Percentiles rank a stretch among this genome's conserved stretches.
Conservation (phyloP, 92 coral and sea anemone genomes). For the Zoanthus sansibaricus region DNA sequence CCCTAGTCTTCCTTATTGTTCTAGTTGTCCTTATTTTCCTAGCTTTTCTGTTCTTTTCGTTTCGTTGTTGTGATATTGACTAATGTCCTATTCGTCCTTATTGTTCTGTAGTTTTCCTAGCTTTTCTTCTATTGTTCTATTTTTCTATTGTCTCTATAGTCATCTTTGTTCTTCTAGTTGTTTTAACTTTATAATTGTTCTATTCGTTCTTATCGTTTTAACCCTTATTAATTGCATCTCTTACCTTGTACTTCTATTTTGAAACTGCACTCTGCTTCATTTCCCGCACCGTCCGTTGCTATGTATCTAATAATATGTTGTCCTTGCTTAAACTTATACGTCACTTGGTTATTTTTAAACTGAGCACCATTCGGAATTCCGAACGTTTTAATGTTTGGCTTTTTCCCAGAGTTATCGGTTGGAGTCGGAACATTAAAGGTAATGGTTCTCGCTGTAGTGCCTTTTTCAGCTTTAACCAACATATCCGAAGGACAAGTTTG, state of each 20-base stretch:
- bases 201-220: too few relatives aligned
- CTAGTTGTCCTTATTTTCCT: too few relatives aligned
- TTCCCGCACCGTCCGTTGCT: constrained; percentile 63
- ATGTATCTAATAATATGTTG: constrained; percentile 59
- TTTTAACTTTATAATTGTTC: too few relatives aligned
- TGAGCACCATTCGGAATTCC: constrained; percentile 62
- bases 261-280: constrained; percentile 60
- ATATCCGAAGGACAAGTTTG: constrained; percentile 41
- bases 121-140: too few relatives aligned
- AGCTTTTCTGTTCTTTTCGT: too few relatives aligned
- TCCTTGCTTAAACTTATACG: constrained; percentile 55
- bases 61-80: too few relatives aligned
- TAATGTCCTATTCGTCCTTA: too few relatives aligned
- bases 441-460: constrained; percentile 23
- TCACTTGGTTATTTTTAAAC: neutral
- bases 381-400: constrained; percentile 36
- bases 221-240: too few relatives aligned
- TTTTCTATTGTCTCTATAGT: too few relatives aligned
- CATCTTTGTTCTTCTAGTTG: too few relatives aligned
- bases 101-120: too few relatives aligned
- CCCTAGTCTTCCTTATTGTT: too few relatives aligned
- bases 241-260: constrained; percentile 54
- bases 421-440: constrained; percentile 36
- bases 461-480: constrained; percentile 29
- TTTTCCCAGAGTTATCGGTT: constrained; percentile 48